Conservation (phyloP, 2,113 vertebrate genomes). For the Sphaerodactylus townsendi region DNA sequence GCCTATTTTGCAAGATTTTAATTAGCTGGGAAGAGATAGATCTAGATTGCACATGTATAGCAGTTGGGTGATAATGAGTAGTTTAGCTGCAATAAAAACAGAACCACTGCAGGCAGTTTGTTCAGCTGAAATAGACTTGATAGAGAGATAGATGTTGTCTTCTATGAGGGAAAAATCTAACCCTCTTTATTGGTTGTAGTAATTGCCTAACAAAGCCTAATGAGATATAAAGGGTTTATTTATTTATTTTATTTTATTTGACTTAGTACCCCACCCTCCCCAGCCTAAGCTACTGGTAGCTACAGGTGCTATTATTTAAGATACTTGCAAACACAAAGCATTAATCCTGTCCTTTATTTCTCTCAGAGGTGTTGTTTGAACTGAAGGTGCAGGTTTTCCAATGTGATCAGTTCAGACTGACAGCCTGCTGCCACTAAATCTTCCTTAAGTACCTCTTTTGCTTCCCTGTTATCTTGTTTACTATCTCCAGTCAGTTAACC, state of each 20-base stretch:
- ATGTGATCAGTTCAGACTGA: slow-evolving; percentile 17
- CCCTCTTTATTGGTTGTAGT: not conserved
- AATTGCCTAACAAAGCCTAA: not conserved
- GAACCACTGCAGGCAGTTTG: not conserved
- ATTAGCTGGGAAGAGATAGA: not conserved
- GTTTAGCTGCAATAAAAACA: not conserved
- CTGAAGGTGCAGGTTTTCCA: slow-evolving; percentile 18
- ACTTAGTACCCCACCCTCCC: no score
- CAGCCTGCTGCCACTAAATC: slow-evolving; percentile 52
- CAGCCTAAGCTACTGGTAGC: not conserved
- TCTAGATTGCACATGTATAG: not conserved
- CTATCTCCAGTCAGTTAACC: slow-evolving; percentile 53
- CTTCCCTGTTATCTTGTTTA: slow-evolving; percentile 39
- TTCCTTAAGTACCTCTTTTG: slow-evolving; percentile 51
- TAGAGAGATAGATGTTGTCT: not conserved
- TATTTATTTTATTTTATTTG: no score
- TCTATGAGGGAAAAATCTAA: not conserved
- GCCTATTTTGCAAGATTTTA: not conserved
- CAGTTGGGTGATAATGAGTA: not conserved
- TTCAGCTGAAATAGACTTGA: not conserved
- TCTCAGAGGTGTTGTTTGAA: slow-evolving; percentile 31
- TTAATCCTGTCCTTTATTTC: not conserved
- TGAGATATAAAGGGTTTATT: not conserved
- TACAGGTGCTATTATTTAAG: not conserved
- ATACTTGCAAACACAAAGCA: not conserved